Evolutionary conservation across 2,113 vertebrate species (phyloP).

Genomic region (Micronycteris hirsuta): DNA sequence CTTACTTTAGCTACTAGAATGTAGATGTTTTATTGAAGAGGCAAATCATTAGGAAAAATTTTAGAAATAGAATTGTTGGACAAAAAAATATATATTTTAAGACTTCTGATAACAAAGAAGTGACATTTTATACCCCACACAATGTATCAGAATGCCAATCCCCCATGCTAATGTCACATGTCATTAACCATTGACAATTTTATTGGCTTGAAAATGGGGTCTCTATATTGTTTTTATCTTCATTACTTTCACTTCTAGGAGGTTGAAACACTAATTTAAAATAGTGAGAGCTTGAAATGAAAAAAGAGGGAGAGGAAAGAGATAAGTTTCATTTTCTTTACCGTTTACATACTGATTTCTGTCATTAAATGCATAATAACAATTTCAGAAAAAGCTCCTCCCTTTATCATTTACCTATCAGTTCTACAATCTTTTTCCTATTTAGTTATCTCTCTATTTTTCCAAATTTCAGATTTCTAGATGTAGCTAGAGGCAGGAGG

Average conservation of each 20-base stretch:
- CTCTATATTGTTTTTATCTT: slow-evolving; percentile 1
- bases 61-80: slow-evolving; percentile 28
- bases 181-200: slow-evolving; percentile 8
- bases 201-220: neutral
- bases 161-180: neutral
- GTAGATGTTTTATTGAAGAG: neutral
- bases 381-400: neutral
- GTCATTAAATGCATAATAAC: neutral
- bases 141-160: neutral
- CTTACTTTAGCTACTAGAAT: neutral
- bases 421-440: neutral
- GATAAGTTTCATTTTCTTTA: neutral
- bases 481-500: neutral
- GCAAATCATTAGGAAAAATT: neutral
- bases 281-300: neutral
- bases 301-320: neutral
- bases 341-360: neutral
- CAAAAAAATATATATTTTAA: slow-evolving; percentile 30
- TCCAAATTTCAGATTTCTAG: neutral
- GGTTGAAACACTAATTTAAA: neutral
- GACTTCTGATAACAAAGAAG: slow-evolving; percentile 11
- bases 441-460: neutral
- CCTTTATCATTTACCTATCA: neutral
- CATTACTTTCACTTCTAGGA: neutral
- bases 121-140: neutral